Evolutionary conservation across 2,797 vertebrate genomes (phyloP), one percentile per base, ranked within the genome.

Genomic region (Bradypodion pumilum): DNA sequence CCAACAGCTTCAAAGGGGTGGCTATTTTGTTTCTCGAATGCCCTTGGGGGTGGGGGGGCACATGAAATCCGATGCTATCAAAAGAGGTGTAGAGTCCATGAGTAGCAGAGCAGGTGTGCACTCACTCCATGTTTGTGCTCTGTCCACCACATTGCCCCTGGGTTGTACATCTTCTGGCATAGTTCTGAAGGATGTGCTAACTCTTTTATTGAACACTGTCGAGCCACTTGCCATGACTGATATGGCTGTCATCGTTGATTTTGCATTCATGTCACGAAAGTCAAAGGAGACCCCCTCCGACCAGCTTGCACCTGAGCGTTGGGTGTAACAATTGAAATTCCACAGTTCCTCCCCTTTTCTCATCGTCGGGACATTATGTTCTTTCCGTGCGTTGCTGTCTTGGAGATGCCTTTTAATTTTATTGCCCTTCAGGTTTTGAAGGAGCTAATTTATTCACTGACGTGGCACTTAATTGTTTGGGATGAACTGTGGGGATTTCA

Each of bases 361-460:
- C 25, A 3, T 65, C n/a, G 27, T 4, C 2, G 29, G 80, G 35
- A 81, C 80, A n/a, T 27, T 4, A 4, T 74, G 80, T 81, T 74
- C 69, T 46, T 74, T 74, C 69, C n/a, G 27, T 62, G 21, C 23
- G 21, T 10, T 68, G 66, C 66, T 68, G 7, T 52, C 63, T 63
- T 19, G 16, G 21, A 19, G 27, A 74, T 25, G 37, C 37, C 29
- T 23, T 84, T 84, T 72, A 49, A 37, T 60, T 84, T 84, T 49
- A 78, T 84, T 84, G n/a, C 76, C 76, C 77, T 72, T 79, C 32
- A 52, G 19, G 42, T 49, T 65, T 73, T 23, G 35, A 40, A 78
- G 82, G 68, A 65, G 82, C 52, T 63, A 84, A 84, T 84, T 84
- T 84, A 84, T 78, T 78, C 75, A 78, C 66, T 44, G 82, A 62